phyloP scores from a whole-genome alignment of 1,140 invertebrate species.

The Lamellibrachia luymesi region DNA sequence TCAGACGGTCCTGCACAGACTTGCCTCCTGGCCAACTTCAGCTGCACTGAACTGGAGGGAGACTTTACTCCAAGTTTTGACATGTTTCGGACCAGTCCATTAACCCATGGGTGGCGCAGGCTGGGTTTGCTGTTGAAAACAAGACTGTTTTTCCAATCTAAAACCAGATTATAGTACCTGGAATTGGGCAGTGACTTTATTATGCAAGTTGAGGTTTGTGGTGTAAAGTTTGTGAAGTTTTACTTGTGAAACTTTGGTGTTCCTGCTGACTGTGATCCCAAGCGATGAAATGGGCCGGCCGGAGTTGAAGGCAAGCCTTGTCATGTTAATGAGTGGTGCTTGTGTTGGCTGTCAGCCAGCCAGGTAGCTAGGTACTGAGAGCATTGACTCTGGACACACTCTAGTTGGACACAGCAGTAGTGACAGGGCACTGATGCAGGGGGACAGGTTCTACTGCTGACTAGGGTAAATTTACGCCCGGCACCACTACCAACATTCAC shows the following conservation, averaged over 20 bases:
- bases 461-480: neutral
- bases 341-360: neutral
- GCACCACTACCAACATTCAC: neutral
- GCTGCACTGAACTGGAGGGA: neutral
- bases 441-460: neutral
- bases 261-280: neutral
- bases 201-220: neutral
- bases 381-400: neutral
- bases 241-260: neutral
- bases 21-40: neutral
- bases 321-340: neutral
- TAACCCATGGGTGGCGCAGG: neutral
- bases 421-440: neutral
- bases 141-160: neutral
- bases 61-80: neutral
- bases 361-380: slow-evolving; percentile 3
- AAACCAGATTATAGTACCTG: neutral
- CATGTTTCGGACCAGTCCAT: neutral
- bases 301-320: neutral
- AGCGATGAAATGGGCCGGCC: neutral
- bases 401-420: neutral
- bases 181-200: neutral
- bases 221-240: neutral
- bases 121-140: neutral
- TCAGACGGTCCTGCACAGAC: neutral